phyloP scores from a whole-genome alignment of 2,797 vertebrate species.

The Alca torda region DNA sequence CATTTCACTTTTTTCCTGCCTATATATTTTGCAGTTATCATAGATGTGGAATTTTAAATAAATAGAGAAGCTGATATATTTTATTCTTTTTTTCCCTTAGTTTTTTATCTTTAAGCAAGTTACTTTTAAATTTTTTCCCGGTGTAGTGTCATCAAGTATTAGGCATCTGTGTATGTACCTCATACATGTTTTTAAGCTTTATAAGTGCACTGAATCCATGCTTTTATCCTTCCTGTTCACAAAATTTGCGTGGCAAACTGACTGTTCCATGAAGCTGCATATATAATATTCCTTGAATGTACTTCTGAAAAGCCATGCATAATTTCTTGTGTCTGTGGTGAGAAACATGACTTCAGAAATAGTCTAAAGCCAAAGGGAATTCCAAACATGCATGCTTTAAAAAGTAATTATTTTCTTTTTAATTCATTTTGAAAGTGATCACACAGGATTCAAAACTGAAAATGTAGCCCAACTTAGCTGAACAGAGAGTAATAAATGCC shows the following conservation, averaged over 20 bases:
- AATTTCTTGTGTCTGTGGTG: slow-evolving; percentile 27
- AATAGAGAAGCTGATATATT: not conserved
- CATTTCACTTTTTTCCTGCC: not conserved
- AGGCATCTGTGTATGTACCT: not conserved
- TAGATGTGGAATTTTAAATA: not conserved
- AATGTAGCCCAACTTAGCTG: not conserved
- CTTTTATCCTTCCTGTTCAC: not conserved
- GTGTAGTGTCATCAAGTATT: not conserved
- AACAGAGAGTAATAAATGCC: slow-evolving; percentile 27
- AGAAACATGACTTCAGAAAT: slow-evolving; percentile 48
- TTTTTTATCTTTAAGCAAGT: not conserved
- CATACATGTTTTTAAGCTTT: not conserved
- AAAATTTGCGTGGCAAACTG: not conserved
- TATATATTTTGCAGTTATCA: not conserved
- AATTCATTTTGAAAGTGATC: slow-evolving; percentile 20
- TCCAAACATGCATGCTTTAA: slow-evolving; percentile 13
- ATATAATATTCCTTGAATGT: not conserved
- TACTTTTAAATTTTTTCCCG: not conserved
- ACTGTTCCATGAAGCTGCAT: not conserved
- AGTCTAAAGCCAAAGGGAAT: slow-evolving; percentile 37
- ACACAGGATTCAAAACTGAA: not conserved
- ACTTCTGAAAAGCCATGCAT: slow-evolving; percentile 46
- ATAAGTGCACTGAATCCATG: not conserved
- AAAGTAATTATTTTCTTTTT: slow-evolving; percentile 42
- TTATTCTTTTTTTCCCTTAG: not conserved